Evolutionary conservation across 2,113 vertebrate genomes (phyloP).

Genomic region (Peromyscus maniculatus): DNA sequence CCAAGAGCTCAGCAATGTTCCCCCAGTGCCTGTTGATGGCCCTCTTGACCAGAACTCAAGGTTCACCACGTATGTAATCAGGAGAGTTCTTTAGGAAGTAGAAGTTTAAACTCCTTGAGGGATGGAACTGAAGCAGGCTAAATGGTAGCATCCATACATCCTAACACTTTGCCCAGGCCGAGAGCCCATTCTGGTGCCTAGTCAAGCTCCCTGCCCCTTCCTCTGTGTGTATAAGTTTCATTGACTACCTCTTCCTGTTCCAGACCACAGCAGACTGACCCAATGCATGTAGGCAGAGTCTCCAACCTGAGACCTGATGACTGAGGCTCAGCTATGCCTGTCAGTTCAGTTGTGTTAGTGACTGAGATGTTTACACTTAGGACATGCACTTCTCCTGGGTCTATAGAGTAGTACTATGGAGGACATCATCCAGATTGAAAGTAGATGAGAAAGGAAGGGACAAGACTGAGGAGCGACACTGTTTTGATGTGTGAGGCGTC

Average conservation of each 20-base stretch:
- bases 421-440: background rate
- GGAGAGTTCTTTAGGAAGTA: background rate
- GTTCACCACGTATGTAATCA: background rate
- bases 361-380: background rate
- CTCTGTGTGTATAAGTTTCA: too few species aligned
- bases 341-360: background rate
- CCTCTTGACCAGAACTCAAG: background rate
- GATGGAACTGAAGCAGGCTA: background rate
- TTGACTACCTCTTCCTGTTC: background rate
- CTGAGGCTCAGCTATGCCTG: background rate
- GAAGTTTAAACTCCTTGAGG: background rate
- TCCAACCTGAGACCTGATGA: background rate
- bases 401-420: background rate
- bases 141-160: too few species aligned
- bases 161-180: rapidly evolving
- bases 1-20: background rate
- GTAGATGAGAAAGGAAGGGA: too few species aligned
- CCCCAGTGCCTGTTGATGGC: background rate
- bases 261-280: background rate
- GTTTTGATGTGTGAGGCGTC: background rate
- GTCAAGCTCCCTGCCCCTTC: background rate
- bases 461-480: background rate
- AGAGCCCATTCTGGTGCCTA: rapidly evolving
- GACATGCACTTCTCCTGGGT: background rate
- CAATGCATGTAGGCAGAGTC: background rate